phyloP scores from a whole-genome alignment of 2,888 invertebrate species.

The Drosophila meridiana region DNA sequence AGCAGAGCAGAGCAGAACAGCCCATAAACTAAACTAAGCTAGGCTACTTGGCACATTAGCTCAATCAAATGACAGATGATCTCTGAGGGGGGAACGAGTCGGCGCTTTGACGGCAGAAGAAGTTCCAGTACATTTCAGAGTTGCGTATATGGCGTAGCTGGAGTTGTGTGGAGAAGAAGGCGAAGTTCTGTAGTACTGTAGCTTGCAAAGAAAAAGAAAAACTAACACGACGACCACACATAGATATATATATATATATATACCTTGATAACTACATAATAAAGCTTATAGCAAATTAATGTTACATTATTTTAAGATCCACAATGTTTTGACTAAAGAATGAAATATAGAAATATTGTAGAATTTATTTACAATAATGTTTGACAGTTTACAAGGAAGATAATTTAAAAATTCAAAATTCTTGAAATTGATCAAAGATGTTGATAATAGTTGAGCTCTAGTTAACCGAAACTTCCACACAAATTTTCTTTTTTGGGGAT shows the following conservation, averaged over 20 bases:
- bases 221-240: not conserved
- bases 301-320: not conserved
- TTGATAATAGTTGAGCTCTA: not conserved
- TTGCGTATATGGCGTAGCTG: not conserved
- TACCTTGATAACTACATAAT: not conserved
- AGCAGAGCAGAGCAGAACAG: slow-evolving; percentile 7
- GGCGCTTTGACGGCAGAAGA: not conserved
- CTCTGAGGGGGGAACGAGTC: slow-evolving; percentile 6
- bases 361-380: no score
- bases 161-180: not conserved
- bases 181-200: not conserved
- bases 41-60: slow-evolving; percentile 21
- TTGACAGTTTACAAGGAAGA: no score
- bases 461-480: not conserved
- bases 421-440: not conserved
- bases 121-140: not conserved
- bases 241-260: not conserved
- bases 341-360: no score
- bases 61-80: slow-evolving; percentile 33
- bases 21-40: slow-evolving; percentile 18
- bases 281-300: not conserved
- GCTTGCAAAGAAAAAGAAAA: not conserved
- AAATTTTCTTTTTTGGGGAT: no score
- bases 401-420: no score
- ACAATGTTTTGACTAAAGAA: no score